Evolutionary conservation across 2,888 invertebrate species (phyloP), one percentile per base, ranked within the genome.

Genomic region (Atethmia centrago): DNA sequence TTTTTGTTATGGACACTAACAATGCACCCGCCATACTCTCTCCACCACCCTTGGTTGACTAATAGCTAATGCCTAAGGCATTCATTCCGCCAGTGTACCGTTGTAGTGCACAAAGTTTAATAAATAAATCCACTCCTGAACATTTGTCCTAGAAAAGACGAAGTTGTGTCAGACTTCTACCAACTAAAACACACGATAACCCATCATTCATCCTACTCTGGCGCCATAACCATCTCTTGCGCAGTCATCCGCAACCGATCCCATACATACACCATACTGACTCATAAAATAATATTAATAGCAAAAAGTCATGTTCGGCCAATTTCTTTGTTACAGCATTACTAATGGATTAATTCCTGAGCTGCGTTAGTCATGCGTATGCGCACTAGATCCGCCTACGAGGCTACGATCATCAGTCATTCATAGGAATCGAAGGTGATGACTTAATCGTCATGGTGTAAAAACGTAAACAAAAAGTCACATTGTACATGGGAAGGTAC

Each of bases 321-420:
- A 77, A 85, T 82, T 86, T 85, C 77, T 84, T 74, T 80, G 80
- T 76, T 79, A 66, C 40, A 12, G 42, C 69, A 82, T 87, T 86
- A 85, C 66, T 86, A 86, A 88, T 82, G 65, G 25, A 77, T 74
- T 76, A 69, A 78, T 74, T 70, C 70, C 65, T 75, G 65, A 74
- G 74, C 65, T 79, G n/a, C 7, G 70, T 89, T 85, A 88, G 84
- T 88, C 88, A 87, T 79, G 62, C 64, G 64, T 67, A 74, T n/a
- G 51, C 65, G 78, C 85, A 86, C 79, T 82, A 87, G 83, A 88
- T 89, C 89, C 89, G 89, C 78, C 70, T 83, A 59, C 74, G 69
- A 77, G 79, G 59, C 67, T 79, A 45, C 64, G 64, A 77, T 68
- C 80, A 85, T 85, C 85, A 82, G 68, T 71, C 77, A 85, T 71